Base-by-base conservation (phyloP, 2,113 vertebrate genomes). In the Lathamus discolor region DNA sequence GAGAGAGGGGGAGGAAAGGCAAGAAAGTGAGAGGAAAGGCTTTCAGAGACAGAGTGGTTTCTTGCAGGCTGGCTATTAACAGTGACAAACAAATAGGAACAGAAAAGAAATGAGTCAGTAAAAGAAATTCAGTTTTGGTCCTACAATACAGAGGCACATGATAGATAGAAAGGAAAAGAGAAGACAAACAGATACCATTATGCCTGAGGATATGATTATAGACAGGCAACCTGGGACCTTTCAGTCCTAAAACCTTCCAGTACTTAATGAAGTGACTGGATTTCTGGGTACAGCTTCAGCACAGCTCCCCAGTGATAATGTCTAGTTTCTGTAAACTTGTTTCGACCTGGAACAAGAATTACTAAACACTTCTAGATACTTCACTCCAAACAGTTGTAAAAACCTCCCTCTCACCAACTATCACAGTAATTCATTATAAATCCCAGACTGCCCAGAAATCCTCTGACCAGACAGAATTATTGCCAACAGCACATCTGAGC, bases 41-140 rank as follows among this genome's bases (percentile, higher is more conserved):
- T 83, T 79, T 41, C 39, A 28, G 66, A 66, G 69, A 51, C 18
- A 3, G 7, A 55, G 19, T 3, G 24, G 9, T 31, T 91, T 54
- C 86, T 72, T 83, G 43, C 41, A 91, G 95, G 94, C 39, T 88
- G 83, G 52, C 17, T 74, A 2, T 37, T 37, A 52, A 77, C 55
- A 72, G 79, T 5, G 43, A 87, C 49, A 92, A 94, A 87, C 79
- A 94, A 93, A 86, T 17, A 79, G 70, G 63, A 94, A 94, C 77
- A 76, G 88, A 51, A 61, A 63, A 93, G 67, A 54, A 92, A 77
- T 66, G 87, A 97, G 41, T 76, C 88, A 83, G 83, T 90, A 96
- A 84, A 91, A 80, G 69, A 54, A 96, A 95, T 94, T 95, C 74
- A 88, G 68, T 93, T 95, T 92, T 31, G 28, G 64, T 33, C 39